Base-by-base conservation (phyloP, 1,140 invertebrate species). In the Procambarus clarkii region DNA sequence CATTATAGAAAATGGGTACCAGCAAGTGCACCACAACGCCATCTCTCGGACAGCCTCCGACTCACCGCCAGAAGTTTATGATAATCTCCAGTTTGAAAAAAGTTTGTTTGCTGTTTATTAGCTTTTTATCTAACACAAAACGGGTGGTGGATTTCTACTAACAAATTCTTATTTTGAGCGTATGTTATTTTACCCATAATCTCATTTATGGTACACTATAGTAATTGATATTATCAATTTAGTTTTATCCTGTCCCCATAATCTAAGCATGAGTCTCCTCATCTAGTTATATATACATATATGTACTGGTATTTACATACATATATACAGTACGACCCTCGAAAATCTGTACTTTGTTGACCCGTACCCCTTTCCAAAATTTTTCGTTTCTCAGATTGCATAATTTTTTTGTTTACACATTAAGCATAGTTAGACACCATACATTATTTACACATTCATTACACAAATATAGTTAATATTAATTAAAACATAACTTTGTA, bases 81-180 rank as follows among this genome's bases (percentile, higher is more conserved):
- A 89, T 82, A 89, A 89, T 83, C 87, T 89, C 71, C 87, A 89
- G 45, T 77, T 89, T 82, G 87, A 82, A 45, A 89, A 82, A 89
- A 82, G 87, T 89, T 83, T 83, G 87, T 89, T 81, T 89, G 21
- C 24, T 34, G 3, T 76, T 54, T 82, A 24, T 76, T 82, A 34
- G 64, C 81, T 83, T 13, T 81, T 21, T 81, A 34, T 74, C 24
- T 81, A 64, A 76, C 80, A 79, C 34, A 89, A 44, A 76, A n/a
- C 64, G 77, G 79, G 54, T 89, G 69, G 60, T 88, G 78, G 54
- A 81, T 24, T 88, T n/a, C 15, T 88, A 82, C 45, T 82, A 71
- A 82, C 50, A 50, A 82, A 82, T 34, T 74, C 34, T 74, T 34
- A 9, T 74, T 34, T 74, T 69, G 64, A 69, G 5, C 64, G 50